phyloP scores from a whole-genome alignment of 2,888 invertebrate genomes.

The Meghimatium bilineatum region DNA sequence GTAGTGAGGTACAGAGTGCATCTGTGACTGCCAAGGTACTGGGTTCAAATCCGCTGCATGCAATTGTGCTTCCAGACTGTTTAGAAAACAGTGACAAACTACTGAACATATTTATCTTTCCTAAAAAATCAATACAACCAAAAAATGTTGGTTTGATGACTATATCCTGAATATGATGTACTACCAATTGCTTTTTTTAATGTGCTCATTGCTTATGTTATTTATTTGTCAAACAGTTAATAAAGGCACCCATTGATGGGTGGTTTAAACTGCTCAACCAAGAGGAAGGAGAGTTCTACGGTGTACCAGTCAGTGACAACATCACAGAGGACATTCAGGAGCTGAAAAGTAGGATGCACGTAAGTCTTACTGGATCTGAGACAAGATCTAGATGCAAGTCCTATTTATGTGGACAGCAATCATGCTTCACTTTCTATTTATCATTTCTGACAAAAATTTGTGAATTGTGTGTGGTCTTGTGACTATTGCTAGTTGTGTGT shows the following conservation, averaged over 20 bases:
- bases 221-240: slow-evolving; percentile 55
- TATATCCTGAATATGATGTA: too few species aligned
- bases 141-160: too few species aligned
- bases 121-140: too few species aligned
- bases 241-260: slow-evolving; percentile 85
- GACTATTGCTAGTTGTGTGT: too few species aligned
- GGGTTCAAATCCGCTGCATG: too few species aligned
- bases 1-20: too few species aligned
- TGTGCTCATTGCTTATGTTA: background rate
- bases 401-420: background rate
- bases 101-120: too few species aligned
- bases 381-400: background rate
- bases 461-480: background rate
- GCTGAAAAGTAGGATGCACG: slow-evolving; percentile 80
- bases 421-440: background rate
- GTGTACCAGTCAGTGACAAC: slow-evolving; percentile 97
- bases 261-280: slow-evolving; percentile 98
- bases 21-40: too few species aligned
- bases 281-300: slow-evolving; percentile 99
- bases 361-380: slow-evolving; percentile 51
- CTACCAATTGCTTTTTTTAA: too few species aligned
- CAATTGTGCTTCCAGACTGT: too few species aligned
- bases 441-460: background rate
- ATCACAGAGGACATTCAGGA: slow-evolving; percentile 87
- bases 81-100: too few species aligned